These are phyloP conservation scores for Gallinago media DNA, from an alignment of 2,113 vertebrate genomes.

Conservation along the genomic window DNA sequence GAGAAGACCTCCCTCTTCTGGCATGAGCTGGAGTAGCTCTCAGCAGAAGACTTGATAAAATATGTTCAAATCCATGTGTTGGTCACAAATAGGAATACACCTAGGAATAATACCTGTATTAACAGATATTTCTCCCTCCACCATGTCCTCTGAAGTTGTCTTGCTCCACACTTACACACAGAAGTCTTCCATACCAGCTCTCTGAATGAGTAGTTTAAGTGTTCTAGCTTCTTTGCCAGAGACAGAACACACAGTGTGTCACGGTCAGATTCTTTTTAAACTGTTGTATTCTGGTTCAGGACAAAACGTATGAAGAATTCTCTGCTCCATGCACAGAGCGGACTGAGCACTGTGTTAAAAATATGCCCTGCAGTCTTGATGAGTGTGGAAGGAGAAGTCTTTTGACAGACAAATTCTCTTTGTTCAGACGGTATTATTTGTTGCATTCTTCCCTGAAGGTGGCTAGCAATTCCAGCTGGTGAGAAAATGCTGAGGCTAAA, in stretches of 20 bases:
- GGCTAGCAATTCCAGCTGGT: background rate
- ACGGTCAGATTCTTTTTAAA: background rate
- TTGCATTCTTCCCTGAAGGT: background rate
- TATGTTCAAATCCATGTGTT: background rate
- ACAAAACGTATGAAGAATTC: background rate
- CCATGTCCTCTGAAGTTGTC: background rate
- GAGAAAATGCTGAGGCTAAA: background rate
- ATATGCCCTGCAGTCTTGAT: background rate
- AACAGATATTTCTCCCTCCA: background rate
- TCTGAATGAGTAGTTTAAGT: background rate
- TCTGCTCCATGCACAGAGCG: background rate
- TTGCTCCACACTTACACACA: background rate
- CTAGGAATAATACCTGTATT: background rate
- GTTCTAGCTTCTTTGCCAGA: background rate
- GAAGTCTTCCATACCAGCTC: background rate
- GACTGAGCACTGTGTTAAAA: background rate
- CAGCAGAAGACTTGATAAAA: background rate
- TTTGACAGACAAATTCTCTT: background rate
- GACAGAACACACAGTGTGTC: background rate
- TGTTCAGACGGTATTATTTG: background rate
- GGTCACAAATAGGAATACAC: background rate
- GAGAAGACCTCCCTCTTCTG: slow-evolving; percentile 58
- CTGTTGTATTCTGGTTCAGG: background rate
- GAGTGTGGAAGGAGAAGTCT: background rate
- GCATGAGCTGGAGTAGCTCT: slow-evolving; percentile 54